A percentile compares a stretch with the other conserved stretches of the same genome.
These are phyloP conservation scores for Hippocampus kuda DNA, from an alignment of 2,797 vertebrate genomes.

Conservation along the genomic window DNA sequence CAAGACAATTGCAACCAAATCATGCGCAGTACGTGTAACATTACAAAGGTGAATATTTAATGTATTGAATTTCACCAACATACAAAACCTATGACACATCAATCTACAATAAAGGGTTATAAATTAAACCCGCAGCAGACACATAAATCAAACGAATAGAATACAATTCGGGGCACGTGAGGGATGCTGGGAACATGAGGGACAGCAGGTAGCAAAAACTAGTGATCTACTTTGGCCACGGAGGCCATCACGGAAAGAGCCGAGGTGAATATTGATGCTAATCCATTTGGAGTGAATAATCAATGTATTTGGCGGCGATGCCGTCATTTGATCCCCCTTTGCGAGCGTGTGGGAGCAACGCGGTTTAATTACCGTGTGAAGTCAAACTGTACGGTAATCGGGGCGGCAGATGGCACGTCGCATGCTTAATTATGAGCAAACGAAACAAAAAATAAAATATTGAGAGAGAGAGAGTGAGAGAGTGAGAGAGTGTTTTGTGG, in stretches of 20 bases:
- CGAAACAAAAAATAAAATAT: neutral
- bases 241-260: neutral
- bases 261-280: neutral
- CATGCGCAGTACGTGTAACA: neutral
- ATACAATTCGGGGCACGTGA: no score
- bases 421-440: neutral
- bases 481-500: neutral
- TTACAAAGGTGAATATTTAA: no score
- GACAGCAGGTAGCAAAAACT: no score
- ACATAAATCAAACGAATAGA: no score
- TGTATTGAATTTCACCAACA: neutral
- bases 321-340: neutral
- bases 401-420: neutral
- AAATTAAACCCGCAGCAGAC: neutral
- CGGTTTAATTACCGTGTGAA: neutral
- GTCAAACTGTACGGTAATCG: neutral
- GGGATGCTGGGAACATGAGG: no score
- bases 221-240: no score
- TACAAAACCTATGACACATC: neutral
- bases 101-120: neutral
- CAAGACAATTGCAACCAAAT: slow-evolving; percentile 13
- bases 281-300: neutral
- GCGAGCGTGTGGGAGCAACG: neutral
- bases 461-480: no score
- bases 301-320: neutral